Evolutionary conservation across 30 jellyfish, hydroid and myxozoan species (phyloP).

Genomic region (Turritopsis rubra): DNA sequence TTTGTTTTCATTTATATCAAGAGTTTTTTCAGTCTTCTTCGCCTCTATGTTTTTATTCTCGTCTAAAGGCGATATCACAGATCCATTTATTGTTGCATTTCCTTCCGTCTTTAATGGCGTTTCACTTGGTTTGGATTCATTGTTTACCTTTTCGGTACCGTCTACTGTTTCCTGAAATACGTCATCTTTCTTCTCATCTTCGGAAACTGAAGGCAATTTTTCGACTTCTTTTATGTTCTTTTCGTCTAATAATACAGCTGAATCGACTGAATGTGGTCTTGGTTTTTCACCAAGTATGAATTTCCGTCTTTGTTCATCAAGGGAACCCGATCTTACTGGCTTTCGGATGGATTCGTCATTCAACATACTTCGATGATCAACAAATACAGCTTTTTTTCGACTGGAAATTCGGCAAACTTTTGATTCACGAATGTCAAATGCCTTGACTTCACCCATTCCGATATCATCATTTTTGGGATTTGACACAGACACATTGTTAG

Average conservation of each 20-base stretch:
- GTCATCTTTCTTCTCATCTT: background rate
- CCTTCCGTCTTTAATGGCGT: background rate
- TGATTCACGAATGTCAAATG: conserved; percentile 7
- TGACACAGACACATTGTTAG: background rate
- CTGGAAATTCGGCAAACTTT: background rate
- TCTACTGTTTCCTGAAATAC: background rate
- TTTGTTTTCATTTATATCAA: background rate
- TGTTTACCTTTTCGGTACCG: background rate
- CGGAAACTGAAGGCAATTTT: background rate
- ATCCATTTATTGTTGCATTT: background rate
- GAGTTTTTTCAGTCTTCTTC: background rate
- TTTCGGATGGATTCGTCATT: background rate
- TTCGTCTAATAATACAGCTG: background rate
- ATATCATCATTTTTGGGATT: background rate
- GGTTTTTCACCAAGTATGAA: conserved; percentile 11
- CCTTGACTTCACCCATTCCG: background rate
- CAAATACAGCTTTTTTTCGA: conserved; percentile 28
- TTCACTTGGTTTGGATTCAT: background rate
- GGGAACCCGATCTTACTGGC: background rate
- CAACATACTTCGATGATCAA: conserved; percentile 21
- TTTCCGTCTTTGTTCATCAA: background rate
- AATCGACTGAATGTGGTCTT: background rate
- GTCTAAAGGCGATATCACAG: background rate
- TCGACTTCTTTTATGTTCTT: background rate
- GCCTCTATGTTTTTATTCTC: background rate